Conservation (phyloP, 2,113 vertebrate genomes). For the Struthio camelus region DNA sequence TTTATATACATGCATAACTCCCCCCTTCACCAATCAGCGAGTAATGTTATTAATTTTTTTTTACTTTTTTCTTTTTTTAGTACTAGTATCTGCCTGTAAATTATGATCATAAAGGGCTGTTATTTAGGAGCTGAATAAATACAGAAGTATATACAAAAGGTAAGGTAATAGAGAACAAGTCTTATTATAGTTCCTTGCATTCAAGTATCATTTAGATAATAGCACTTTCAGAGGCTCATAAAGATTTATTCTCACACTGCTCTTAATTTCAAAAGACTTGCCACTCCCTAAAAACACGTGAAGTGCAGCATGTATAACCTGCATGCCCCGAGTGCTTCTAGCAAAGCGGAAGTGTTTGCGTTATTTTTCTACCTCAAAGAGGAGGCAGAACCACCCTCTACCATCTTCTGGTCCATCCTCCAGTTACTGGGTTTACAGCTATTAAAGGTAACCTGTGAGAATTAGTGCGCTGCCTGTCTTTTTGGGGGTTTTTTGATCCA, state of each 20-base stretch:
- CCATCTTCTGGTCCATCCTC: not conserved
- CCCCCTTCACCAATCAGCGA: not conserved
- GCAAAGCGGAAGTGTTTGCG: not conserved
- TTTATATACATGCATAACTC: not conserved
- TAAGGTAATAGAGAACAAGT: not conserved
- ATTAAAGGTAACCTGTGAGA: not conserved
- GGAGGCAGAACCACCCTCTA: not conserved
- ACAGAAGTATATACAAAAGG: not conserved
- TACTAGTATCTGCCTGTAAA: not conserved
- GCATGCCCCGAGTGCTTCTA: not conserved
- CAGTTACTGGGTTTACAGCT: not conserved
- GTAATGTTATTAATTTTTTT: not conserved
- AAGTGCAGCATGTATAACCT: not conserved
- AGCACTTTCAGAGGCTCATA: not conserved
- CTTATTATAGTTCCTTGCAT: not conserved
- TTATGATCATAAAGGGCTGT: not conserved
- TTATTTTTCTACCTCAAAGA: not conserved
- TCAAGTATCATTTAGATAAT: not conserved
- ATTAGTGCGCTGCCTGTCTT: not conserved
- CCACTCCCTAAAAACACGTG: not conserved
- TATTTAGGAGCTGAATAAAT: not conserved
- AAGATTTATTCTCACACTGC: not conserved
- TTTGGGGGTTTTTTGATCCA: not conserved
- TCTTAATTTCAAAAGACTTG: not conserved
- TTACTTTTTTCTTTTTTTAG: not conserved